Conservation (phyloP, 2,797 vertebrate species). For the Sphenodon punctatus region DNA sequence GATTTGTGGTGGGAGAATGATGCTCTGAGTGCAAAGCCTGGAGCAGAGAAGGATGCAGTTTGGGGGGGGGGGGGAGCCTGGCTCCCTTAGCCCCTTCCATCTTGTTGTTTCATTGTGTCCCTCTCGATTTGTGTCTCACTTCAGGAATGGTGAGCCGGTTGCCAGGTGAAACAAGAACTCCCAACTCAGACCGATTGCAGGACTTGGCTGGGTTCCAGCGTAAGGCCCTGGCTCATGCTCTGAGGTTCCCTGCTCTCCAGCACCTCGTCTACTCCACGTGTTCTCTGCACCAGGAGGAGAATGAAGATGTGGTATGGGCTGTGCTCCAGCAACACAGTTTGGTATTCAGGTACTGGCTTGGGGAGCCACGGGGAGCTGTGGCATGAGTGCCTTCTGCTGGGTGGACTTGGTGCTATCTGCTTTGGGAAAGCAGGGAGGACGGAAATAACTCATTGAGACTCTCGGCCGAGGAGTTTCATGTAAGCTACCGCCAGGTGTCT, state of each 20-base stretch:
- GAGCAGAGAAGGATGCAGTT: background rate
- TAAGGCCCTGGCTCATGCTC: slow-evolving; percentile 81
- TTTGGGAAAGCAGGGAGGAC: too few species aligned
- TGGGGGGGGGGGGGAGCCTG: too few species aligned
- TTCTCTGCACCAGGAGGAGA: slow-evolving; percentile 89
- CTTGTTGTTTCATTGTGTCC: too few species aligned
- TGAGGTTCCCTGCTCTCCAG: slow-evolving; percentile 84
- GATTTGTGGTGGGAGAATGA: too few species aligned
- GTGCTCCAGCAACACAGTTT: slow-evolving; percentile 78
- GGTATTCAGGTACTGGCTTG: slow-evolving; percentile 78
- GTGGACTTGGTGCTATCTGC: background rate
- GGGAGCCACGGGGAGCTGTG: fast-evolving
- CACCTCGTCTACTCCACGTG: slow-evolving; percentile 93
- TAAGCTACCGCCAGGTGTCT: too few species aligned
- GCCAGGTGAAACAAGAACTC: background rate
- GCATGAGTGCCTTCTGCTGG: background rate
- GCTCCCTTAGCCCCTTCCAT: background rate
- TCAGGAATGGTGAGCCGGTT: slow-evolving; percentile 84
- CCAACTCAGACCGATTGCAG: slow-evolving; percentile 74
- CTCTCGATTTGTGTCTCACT: too few species aligned
- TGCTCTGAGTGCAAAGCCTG: too few species aligned
- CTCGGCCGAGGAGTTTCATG: too few species aligned
- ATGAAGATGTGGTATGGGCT: slow-evolving; percentile 84
- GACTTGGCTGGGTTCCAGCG: slow-evolving; percentile 89
- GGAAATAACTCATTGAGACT: too few species aligned